Percentiles rank a stretch among this genome's conserved stretches.
These are phyloP conservation scores for Onthophagus sagittarius DNA, from an alignment of 2,888 invertebrate species.

Conservation along the genomic window DNA sequence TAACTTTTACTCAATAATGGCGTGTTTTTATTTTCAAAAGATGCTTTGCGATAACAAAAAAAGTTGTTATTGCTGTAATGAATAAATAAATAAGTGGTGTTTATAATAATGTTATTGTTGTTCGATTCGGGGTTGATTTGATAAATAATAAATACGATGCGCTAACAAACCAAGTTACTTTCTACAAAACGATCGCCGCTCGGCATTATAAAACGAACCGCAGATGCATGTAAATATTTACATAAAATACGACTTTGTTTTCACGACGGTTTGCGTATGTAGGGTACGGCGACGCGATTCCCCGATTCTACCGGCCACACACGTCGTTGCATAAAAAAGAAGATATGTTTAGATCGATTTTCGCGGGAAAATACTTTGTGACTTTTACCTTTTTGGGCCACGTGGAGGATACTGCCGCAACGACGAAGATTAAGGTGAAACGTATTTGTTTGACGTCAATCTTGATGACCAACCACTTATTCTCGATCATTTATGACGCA, in stretches of 20 bases:
- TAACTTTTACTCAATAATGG: not conserved
- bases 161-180: too few relatives aligned
- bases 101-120: not conserved
- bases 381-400: not conserved
- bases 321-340: not conserved
- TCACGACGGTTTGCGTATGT: not conserved
- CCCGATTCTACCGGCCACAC: not conserved
- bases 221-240: not conserved
- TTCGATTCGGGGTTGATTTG: not conserved
- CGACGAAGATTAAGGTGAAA: not conserved
- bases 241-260: conserved; percentile 5
- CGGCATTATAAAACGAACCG: not conserved
- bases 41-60: not conserved
- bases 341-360: too few relatives aligned
- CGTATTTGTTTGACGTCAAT: not conserved
- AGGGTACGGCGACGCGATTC: too few relatives aligned
- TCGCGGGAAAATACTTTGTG: too few relatives aligned
- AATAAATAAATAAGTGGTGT: too few relatives aligned
- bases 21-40: not conserved
- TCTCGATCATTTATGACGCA: not conserved
- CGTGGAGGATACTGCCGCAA: not conserved
- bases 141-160: not conserved
- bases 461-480: not conserved
- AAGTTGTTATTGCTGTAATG: too few relatives aligned
- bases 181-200: not conserved